Conservation (phyloP, 2,888 invertebrate species). For the Ophion slaviceki region DNA sequence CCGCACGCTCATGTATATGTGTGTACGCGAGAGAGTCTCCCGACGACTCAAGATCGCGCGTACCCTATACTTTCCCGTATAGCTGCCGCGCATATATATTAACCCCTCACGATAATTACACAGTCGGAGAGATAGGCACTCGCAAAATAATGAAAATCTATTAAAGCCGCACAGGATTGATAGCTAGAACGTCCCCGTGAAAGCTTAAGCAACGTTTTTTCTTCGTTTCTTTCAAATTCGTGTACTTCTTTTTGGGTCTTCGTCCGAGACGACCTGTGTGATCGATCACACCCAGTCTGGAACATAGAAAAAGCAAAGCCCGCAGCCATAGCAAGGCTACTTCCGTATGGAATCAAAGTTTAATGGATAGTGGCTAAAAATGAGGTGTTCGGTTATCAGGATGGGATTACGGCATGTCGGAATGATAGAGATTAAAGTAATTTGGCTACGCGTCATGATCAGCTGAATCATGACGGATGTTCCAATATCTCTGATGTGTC, state of each 20-base stretch:
- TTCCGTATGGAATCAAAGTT: background rate
- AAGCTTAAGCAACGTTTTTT: slow-evolving; percentile 12
- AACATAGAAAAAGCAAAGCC: background rate
- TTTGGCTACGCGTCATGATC: background rate
- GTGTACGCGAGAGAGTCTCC: slow-evolving; percentile 27
- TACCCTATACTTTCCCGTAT: slow-evolving; percentile 33
- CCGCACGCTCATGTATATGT: background rate
- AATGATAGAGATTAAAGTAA: background rate
- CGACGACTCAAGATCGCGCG: slow-evolving; percentile 27
- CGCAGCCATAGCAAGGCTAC: background rate
- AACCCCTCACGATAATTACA: slow-evolving; percentile 72
- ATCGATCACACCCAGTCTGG: slow-evolving; percentile 26
- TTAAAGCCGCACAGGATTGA: slow-evolving; percentile 68
- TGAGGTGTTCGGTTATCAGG: background rate
- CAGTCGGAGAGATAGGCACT: slow-evolving; percentile 57
- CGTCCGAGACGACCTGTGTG: slow-evolving; percentile 35
- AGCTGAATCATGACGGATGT: background rate
- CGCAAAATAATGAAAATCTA: slow-evolving; percentile 79
- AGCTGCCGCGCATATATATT: slow-evolving; percentile 49
- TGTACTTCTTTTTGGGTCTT: background rate
- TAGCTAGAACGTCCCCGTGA: slow-evolving; percentile 58
- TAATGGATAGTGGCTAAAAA: background rate
- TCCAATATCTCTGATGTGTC: background rate
- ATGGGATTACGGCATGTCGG: background rate
- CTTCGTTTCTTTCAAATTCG: slow-evolving; percentile 25